Evolutionary conservation across 2,888 invertebrate genomes (phyloP).

Genomic region (Aelia acuminata): DNA sequence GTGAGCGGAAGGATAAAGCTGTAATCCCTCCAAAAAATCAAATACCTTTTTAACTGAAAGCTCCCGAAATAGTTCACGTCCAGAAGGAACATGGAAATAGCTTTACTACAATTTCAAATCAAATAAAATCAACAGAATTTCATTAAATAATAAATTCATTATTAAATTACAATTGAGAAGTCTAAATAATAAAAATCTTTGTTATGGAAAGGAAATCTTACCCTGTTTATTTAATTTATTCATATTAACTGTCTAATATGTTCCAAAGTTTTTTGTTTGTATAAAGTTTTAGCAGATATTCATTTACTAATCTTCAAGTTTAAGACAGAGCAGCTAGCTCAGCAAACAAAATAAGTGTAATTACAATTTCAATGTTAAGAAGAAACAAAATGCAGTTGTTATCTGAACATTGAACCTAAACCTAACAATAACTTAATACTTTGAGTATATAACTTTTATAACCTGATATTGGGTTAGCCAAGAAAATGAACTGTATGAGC

Average conservation of each 20-base stretch:
- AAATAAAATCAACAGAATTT: background rate
- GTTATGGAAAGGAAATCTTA: background rate
- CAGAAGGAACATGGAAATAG: too few species aligned
- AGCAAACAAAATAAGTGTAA: background rate
- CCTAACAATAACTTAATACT: too few species aligned
- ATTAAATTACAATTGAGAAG: background rate
- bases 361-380: background rate
- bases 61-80: too few species aligned
- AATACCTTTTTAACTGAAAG: too few species aligned
- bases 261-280: background rate
- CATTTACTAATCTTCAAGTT: background rate
- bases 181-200: background rate
- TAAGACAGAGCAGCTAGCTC: background rate
- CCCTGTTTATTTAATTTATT: background rate
- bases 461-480: slow-evolving; percentile 13
- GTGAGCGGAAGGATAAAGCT: too few species aligned
- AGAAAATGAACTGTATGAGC: background rate
- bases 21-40: too few species aligned
- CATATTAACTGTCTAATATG: background rate
- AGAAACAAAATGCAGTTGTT: background rate
- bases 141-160: background rate
- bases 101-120: too few species aligned
- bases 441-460: background rate
- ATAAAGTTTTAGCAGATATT: background rate
- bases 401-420: background rate